Percentiles rank a stretch among this genome's conserved stretches.
phyloP scores from a whole-genome alignment of 92 coral and sea anemone genomes.

The Phenganax stokvisi region DNA sequence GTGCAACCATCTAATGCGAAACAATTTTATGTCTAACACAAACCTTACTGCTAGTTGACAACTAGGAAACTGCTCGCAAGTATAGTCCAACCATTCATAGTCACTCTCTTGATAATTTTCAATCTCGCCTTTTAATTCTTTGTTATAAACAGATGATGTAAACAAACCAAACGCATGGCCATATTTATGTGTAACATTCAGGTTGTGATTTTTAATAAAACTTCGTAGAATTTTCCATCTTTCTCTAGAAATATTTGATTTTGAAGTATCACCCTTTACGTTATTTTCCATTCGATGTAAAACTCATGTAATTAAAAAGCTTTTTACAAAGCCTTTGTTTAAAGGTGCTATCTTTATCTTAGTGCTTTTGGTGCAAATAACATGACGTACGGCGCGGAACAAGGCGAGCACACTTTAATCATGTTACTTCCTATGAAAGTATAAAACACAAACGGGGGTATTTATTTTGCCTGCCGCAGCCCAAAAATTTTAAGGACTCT shows the following conservation, averaged over 20 bases:
- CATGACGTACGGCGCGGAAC: too few species aligned
- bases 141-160: background rate
- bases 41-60: conserved; percentile 18
- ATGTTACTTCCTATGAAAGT: too few species aligned
- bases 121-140: background rate
- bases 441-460: too few species aligned
- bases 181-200: background rate
- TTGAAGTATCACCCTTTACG: background rate
- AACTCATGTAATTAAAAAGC: too few species aligned
- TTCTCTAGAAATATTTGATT: background rate
- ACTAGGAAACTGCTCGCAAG: background rate
- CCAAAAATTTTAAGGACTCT: too few species aligned
- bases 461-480: too few species aligned
- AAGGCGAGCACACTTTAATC: too few species aligned
- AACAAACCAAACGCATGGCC: conserved; percentile 19
- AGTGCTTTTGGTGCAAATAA: too few species aligned
- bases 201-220: conserved; percentile 12
- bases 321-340: too few species aligned
- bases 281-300: too few species aligned
- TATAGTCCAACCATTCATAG: conserved; percentile 18
- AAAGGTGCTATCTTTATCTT: too few species aligned
- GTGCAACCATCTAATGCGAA: background rate
- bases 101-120: background rate
- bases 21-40: background rate
- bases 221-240: conserved; percentile 11